phyloP scores from a whole-genome alignment of 2,797 vertebrate species.

The Megaceryle alcyon region DNA sequence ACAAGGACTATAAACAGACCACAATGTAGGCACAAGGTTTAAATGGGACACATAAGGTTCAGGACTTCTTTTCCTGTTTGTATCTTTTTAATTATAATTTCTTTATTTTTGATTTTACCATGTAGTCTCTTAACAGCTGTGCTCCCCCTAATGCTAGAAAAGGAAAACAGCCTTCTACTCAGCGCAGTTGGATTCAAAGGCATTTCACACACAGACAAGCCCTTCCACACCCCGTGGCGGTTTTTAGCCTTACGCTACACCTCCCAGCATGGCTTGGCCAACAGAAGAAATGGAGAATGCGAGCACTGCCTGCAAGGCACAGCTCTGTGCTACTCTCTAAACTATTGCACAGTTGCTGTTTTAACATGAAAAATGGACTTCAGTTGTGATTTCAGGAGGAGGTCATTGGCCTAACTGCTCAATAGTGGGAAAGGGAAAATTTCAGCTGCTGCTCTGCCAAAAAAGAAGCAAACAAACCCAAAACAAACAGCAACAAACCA shows the following conservation, averaged over 20 bases:
- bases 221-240: background rate
- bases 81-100: background rate
- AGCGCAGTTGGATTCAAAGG: background rate
- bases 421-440: background rate
- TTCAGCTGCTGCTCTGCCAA: background rate
- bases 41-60: background rate
- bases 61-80: background rate
- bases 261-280: background rate
- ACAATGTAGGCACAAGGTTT: background rate
- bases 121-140: background rate
- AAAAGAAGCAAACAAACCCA: background rate
- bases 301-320: background rate
- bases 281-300: background rate
- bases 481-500: background rate
- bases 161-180: background rate
- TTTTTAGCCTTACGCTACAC: background rate
- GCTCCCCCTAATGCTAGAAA: constrained; percentile 43
- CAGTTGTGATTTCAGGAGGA: background rate
- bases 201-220: background rate
- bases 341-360: background rate
- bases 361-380: background rate
- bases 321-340: background rate
- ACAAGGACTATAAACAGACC: background rate
- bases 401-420: background rate
- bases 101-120: no score